These are phyloP conservation scores for Maccullochella peelii DNA, from an alignment of 2,113 vertebrate species.

Conservation along the genomic window DNA sequence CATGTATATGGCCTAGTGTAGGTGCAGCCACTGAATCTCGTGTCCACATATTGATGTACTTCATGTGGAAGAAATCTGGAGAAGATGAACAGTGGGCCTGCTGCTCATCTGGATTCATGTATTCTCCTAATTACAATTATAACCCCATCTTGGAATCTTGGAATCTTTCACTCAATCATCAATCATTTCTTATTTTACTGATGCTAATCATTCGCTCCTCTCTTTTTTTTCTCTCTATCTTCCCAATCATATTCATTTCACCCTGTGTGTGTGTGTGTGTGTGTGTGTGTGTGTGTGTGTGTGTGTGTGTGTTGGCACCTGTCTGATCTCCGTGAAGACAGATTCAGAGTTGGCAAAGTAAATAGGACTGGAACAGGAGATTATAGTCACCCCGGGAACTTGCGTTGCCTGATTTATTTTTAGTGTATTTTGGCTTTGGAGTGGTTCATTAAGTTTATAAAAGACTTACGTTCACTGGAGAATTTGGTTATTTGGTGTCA, in stretches of 20 bases:
- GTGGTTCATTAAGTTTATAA: constrained; percentile 5
- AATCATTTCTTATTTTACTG: neutral
- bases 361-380: constrained; percentile 87
- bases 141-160: neutral
- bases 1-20: neutral
- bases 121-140: neutral
- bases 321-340: constrained; percentile 84
- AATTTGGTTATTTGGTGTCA: neutral
- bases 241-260: neutral
- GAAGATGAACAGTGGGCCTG: neutral
- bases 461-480: constrained; percentile 9
- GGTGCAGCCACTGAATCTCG: neutral
- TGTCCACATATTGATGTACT: neutral
- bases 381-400: constrained; percentile 88
- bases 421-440: constrained; percentile 33
- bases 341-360: constrained; percentile 91
- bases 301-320: constrained; percentile 51
- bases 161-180: neutral
- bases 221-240: neutral
- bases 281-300: constrained; percentile 16
- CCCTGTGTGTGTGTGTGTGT: neutral
- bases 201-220: neutral
- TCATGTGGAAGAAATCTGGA: neutral
- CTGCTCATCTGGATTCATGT: neutral
- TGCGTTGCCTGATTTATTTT: constrained; percentile 83